These are phyloP conservation scores for Macquaria australasica DNA, from an alignment of 2,113 vertebrate genomes.

Conservation along the genomic window DNA sequence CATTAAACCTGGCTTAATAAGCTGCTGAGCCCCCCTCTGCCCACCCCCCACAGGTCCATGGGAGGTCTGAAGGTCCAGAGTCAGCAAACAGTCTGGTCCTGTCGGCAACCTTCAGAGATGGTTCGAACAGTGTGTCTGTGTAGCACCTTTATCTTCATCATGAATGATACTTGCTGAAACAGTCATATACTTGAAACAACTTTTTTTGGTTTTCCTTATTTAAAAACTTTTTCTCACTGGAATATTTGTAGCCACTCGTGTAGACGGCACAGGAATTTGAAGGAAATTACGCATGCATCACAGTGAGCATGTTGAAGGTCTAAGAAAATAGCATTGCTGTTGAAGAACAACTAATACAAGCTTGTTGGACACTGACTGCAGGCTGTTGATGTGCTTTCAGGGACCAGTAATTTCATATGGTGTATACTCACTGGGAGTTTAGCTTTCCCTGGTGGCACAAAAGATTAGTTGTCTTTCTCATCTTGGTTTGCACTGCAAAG, in stretches of 20 bases:
- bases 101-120: constrained; percentile 66
- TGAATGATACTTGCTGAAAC: constrained; percentile 42
- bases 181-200: constrained; percentile 7
- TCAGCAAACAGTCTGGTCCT: constrained; percentile 70
- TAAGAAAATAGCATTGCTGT: background rate
- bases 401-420: background rate
- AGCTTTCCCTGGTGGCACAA: constrained; percentile 4
- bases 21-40: constrained; percentile 43
- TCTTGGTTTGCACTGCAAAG: background rate
- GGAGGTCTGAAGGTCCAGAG: constrained; percentile 52
- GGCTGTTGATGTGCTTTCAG: background rate
- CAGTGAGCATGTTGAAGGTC: background rate
- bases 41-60: constrained; percentile 34
- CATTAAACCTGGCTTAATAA: constrained; percentile 77
- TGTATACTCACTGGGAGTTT: background rate
- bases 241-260: background rate
- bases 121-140: constrained; percentile 21
- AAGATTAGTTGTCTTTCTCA: constrained; percentile 18
- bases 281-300: background rate
- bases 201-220: constrained; percentile 7
- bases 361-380: constrained; percentile 10
- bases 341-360: constrained; percentile 8
- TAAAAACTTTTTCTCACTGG: background rate
- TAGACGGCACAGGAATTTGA: background rate
- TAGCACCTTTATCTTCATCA: constrained; percentile 37